Conservation (phyloP, 2,113 vertebrate species). For the Acinonyx jubatus region DNA sequence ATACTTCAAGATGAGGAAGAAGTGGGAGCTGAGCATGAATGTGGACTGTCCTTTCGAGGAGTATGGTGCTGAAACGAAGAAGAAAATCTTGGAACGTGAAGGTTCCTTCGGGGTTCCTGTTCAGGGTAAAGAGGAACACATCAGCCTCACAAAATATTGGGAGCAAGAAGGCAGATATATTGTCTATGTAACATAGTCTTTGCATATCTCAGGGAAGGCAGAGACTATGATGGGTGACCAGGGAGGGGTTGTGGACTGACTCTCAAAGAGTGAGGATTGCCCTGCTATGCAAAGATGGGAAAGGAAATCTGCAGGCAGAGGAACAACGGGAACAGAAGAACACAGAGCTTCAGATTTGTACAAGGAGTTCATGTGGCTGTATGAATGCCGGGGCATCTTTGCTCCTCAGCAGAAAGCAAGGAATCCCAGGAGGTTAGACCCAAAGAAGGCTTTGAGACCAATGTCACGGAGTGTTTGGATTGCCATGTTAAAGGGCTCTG, state of each 20-base stretch:
- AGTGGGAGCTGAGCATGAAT: neutral
- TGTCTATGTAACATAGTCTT: neutral
- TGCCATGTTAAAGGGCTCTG: neutral
- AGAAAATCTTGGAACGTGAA: neutral
- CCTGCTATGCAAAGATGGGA: neutral
- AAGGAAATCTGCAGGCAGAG: neutral
- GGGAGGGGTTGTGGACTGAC: fast-evolving
- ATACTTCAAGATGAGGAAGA: neutral
- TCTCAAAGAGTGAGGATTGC: neutral
- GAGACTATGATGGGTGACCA: neutral
- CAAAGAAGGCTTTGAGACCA: neutral
- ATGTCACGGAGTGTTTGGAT: neutral
- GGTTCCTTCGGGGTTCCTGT: neutral
- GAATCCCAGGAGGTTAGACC: neutral
- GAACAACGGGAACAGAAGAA: neutral
- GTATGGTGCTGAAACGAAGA: neutral
- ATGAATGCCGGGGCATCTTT: neutral
- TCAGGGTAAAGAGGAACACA: neutral
- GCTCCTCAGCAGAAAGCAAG: neutral
- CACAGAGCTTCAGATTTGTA: neutral
- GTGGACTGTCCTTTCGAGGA: neutral
- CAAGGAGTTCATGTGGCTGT: neutral
- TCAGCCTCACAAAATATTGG: neutral
- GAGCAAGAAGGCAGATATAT: neutral
- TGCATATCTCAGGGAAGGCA: neutral